A percentile compares a stretch with the other conserved stretches of the same genome.
Evolutionary conservation across 2,113 vertebrate species (phyloP).

Genomic region (Trematomus loennbergii): DNA sequence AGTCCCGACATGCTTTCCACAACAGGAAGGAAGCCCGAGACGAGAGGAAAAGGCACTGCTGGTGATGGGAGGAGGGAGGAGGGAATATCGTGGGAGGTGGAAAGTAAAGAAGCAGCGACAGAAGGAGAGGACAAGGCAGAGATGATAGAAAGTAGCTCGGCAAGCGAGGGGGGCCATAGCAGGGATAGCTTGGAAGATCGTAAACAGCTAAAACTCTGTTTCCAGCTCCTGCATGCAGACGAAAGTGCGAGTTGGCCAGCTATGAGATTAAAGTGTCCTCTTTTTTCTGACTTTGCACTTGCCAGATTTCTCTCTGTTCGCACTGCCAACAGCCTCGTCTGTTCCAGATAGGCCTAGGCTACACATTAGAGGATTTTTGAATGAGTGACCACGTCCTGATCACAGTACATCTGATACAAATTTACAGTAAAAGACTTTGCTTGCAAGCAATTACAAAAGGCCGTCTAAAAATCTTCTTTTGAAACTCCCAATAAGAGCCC

Average conservation of each 20-base stretch:
- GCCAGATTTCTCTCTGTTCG: conserved; percentile 31
- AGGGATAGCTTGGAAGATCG: conserved; percentile 11
- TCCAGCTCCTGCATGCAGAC: conserved; percentile 23
- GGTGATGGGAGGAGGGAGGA: conserved; percentile 48
- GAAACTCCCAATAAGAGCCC: conserved; percentile 6
- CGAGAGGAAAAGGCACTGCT: conserved; percentile 55
- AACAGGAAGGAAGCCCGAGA: conserved; percentile 64
- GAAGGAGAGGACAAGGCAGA: conserved; percentile 39
- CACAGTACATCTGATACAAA: conserved; percentile 21
- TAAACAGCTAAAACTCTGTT: conserved; percentile 47
- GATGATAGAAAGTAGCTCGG: conserved; percentile 15
- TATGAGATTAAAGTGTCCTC: conserved; percentile 49
- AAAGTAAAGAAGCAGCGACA: conserved; percentile 51
- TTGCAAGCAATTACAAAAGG: conserved; percentile 12
- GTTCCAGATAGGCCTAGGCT: conserved; percentile 29
- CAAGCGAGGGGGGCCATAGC: background rate
- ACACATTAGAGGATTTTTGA: conserved; percentile 34
- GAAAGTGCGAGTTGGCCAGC: conserved; percentile 4
- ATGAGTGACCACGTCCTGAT: conserved; percentile 25
- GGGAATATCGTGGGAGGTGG: conserved; percentile 60
- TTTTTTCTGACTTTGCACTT: conserved; percentile 45
- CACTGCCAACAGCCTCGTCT: conserved; percentile 39
- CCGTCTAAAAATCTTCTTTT: conserved; percentile 2
- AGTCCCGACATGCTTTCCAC: conserved; percentile 50
- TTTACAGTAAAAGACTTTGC: conserved; percentile 13